These are phyloP conservation scores for Thryonomys swinderianus DNA, from an alignment of 2,113 vertebrate genomes.

Conservation along the genomic window DNA sequence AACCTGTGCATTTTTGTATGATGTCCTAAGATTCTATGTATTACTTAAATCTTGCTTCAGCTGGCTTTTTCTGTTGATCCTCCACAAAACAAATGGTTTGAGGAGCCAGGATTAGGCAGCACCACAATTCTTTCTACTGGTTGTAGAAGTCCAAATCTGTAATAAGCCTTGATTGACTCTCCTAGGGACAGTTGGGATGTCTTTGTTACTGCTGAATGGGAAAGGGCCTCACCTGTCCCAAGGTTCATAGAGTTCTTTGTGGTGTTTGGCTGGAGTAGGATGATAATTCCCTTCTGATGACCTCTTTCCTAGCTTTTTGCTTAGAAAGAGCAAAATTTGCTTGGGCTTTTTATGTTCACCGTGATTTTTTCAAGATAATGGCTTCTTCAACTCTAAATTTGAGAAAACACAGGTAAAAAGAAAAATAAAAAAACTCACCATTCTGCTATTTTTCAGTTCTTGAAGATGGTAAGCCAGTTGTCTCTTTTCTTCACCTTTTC, in stretches of 20 bases:
- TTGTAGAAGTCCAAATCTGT: neutral
- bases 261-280: neutral
- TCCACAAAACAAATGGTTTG: accelerated
- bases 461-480: neutral
- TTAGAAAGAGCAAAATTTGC: neutral
- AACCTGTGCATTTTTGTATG: neutral
- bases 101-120: neutral
- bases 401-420: neutral
- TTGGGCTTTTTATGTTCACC: neutral
- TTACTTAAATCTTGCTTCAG: neutral
- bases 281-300: neutral
- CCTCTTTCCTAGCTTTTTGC: neutral
- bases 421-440: neutral
- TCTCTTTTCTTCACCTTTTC: neutral
- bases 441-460: neutral
- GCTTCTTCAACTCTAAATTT: neutral
- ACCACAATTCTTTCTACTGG: neutral
- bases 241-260: neutral
- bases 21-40: neutral
- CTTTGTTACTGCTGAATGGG: neutral
- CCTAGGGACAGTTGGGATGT: too few relatives aligned
- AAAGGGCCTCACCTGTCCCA: accelerated
- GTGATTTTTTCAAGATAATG: neutral
- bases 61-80: neutral
- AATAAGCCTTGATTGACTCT: neutral